Base-by-base conservation (phyloP, 1,140 invertebrate species). In the Amphibalanus amphitrite region DNA sequence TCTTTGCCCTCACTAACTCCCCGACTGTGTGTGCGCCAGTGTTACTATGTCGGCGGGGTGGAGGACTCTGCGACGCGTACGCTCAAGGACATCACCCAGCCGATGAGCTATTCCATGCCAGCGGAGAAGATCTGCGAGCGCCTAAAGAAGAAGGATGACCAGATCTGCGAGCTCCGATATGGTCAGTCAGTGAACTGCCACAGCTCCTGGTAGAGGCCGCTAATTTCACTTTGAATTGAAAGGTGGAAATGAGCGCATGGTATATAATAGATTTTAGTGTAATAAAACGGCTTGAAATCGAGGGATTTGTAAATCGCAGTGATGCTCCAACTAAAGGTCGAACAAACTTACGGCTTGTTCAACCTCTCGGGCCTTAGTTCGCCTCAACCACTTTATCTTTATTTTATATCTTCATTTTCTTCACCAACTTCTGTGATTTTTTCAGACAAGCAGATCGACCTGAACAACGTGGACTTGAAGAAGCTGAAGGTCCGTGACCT, bases 41-140 rank as follows among this genome's bases (percentile, higher is more conserved):
- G 97, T 83, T 98, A 98, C 79, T 98, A 98, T 79, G 82, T 99
- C 74, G 96, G 97, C 26, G 97, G 95, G 25, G 82, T 97, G 40
- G 91, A 94, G 81, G 93, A 96, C 79, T 97, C 95, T 23, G 96
- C 97, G 0, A 99, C 97, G 71, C 93, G 94, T 69, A 98, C 98
- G 78, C 81, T 99, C 67, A 87, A 90, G 69, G 95, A 98, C 80
- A 84, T 99, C 76, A 92, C 93, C 17, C 96, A 96, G 81, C 96
- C 97, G 6, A 75, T 99, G 17, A 95, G 92, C 70, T 98, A 90
- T 89, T 89, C 88, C 3, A 89, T 98, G 88, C 97, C 97, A 8
- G 82, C 91, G 8, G 89, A 91, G 38, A 98, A 98, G 84, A 88
- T 99, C 71, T 99, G 97, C 80, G 93, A 97, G 78, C 96, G 95